These are phyloP conservation scores for Podarcis muralis DNA, from an alignment of 2,113 vertebrate species.

Conservation along the genomic window DNA sequence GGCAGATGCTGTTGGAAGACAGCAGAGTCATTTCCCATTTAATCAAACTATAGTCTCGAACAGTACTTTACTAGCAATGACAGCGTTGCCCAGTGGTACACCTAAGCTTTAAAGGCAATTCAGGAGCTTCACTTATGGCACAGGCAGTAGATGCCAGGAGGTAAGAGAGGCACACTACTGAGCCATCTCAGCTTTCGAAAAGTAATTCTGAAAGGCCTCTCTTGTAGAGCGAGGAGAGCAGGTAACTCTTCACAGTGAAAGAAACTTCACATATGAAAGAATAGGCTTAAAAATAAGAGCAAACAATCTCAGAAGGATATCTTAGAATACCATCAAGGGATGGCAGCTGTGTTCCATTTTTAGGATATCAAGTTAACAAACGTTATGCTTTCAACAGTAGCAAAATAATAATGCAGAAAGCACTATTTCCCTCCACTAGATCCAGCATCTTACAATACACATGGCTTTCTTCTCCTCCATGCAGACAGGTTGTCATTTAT, in stretches of 20 bases:
- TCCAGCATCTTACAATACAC: background rate
- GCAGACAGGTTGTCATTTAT: background rate
- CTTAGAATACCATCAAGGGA: constrained; percentile 1
- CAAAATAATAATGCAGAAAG: background rate
- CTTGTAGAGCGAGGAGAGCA: background rate
- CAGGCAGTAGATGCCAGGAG: background rate
- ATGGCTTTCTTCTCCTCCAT: background rate
- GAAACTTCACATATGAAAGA: background rate
- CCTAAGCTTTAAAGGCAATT: constrained; percentile 15
- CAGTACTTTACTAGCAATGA: constrained; percentile 14
- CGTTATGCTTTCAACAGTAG: background rate
- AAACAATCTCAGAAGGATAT: background rate
- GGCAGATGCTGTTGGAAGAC: constrained; percentile 24
- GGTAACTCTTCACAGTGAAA: background rate
- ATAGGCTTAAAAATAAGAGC: constrained; percentile 17
- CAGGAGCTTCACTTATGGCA: background rate
- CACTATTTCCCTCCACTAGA: background rate
- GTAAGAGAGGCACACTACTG: background rate
- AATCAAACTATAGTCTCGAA: constrained; percentile 13
- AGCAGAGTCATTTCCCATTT: background rate
- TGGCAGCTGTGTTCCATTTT: constrained; percentile 13
- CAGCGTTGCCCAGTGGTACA: constrained; percentile 3
- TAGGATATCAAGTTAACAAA: background rate
- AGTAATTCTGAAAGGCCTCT: background rate
- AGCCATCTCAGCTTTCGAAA: background rate